These are phyloP conservation scores for Margarornis squamiger DNA, from an alignment of 2,797 vertebrate genomes.

Conservation along the genomic window DNA sequence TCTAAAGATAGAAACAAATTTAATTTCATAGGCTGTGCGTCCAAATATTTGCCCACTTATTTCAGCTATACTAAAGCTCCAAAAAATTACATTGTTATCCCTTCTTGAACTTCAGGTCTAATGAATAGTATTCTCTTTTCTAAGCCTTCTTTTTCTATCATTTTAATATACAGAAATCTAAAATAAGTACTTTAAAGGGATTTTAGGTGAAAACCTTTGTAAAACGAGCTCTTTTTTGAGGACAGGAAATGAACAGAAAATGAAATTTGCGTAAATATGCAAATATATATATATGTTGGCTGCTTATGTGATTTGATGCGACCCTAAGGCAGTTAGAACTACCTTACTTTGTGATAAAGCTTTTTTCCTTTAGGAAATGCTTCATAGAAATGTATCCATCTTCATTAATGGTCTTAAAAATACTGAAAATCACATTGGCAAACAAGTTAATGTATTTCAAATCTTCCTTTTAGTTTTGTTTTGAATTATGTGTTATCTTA, in stretches of 20 bases:
- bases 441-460: not conserved
- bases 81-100: not conserved
- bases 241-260: not conserved
- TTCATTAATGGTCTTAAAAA: not conserved
- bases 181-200: not conserved
- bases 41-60: not conserved
- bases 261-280: not conserved
- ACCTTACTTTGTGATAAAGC: not conserved
- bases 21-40: not conserved
- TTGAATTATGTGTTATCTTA: not conserved
- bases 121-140: not conserved
- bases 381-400: not conserved
- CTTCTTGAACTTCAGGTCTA: not conserved
- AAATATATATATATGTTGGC: not conserved
- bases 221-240: not conserved
- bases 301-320: not conserved
- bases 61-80: not conserved
- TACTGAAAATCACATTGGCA: not conserved
- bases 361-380: not conserved
- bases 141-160: not conserved
- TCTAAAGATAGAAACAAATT: not conserved
- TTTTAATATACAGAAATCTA: not conserved
- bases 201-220: not conserved
- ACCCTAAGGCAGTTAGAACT: not conserved
- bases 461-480: not conserved